These are phyloP conservation scores for Grammatotria lemairii DNA, from an alignment of 2,113 vertebrate genomes.

Conservation along the genomic window DNA sequence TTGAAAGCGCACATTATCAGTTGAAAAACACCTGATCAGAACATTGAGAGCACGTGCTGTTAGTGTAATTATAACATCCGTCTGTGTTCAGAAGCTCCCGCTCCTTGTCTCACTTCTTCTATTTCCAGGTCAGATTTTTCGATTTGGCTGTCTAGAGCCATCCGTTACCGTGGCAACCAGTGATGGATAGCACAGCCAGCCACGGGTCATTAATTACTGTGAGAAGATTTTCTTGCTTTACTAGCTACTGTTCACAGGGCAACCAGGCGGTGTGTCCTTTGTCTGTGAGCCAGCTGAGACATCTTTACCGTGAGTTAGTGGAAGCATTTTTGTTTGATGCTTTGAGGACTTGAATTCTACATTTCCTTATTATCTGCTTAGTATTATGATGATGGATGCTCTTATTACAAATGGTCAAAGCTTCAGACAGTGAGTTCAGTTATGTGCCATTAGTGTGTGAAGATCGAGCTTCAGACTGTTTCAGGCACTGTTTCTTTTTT, in stretches of 20 bases:
- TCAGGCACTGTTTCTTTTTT: neutral
- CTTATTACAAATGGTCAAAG: neutral
- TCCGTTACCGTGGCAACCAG: conserved; percentile 14
- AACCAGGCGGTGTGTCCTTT: neutral
- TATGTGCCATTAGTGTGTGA: neutral
- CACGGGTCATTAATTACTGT: conserved; percentile 18
- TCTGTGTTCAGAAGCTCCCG: neutral
- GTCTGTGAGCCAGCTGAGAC: neutral
- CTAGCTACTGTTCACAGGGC: neutral
- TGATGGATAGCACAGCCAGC: conserved; percentile 4
- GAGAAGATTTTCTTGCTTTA: neutral
- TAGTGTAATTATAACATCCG: neutral
- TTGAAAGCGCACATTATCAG: neutral
- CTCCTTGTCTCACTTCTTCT: neutral
- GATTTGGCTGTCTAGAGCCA: neutral
- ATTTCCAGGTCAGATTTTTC: neutral
- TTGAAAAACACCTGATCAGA: neutral
- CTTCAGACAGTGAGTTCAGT: neutral
- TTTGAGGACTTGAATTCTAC: neutral
- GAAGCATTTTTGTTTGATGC: neutral
- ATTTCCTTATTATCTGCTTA: neutral
- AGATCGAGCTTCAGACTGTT: neutral
- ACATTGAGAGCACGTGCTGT: neutral
- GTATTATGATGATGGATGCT: neutral
- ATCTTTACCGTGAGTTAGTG: neutral